Evolutionary conservation across 2,797 vertebrate species (phyloP), one percentile per base, ranked within the genome.

Genomic region (Dallia pectoralis): DNA sequence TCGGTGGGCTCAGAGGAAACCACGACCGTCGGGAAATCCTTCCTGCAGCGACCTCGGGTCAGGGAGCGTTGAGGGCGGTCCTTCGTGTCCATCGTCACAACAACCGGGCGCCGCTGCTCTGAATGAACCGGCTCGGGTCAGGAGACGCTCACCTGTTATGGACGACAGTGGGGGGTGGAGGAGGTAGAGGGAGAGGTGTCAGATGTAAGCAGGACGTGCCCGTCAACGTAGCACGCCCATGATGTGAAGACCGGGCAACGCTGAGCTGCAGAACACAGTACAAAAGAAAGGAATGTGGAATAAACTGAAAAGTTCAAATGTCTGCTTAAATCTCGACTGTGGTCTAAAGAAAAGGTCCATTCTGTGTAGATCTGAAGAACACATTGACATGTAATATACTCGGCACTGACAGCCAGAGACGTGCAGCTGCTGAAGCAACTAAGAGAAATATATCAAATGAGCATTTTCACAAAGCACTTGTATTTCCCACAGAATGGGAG

Each of bases 1-100:
- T 95, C 94, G 36, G 95, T 94, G 0, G 90, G 89, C 82, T 95
- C 95, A 32, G 3, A 18, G 47, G 67, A 69, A 1, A 27, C 61
- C 14, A 16, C 93, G 0, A 93, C 93, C 19, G 95, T 95, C 73
- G 92, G 93, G 73, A 89, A 91, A 74, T 95, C 94, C 77, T 94
- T 95, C 67, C 93, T 90, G 0, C 91, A 93, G 16, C 91, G 87
- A 29, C 69, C n/a, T 69, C 91, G 83, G 0, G 93, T 94, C 84
- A 95, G 83, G 56, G 95, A 96, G 80, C 94, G 93, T 73, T 94
- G 93, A 53, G 92, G 86, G 66, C 93, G 86, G 51, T 96, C 95
- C 77, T 94, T 96, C 33, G 93, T 86, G 73, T 96, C 95, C 95
- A 96, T 96, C 64, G 0, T 82, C 40, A 64, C 36, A 14, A 40